A percentile compares a stretch with the other conserved stretches of the same genome.
These are phyloP conservation scores for Zygogramma bicolorata DNA, from an alignment of 2,888 invertebrate species.

Conservation along the genomic window DNA sequence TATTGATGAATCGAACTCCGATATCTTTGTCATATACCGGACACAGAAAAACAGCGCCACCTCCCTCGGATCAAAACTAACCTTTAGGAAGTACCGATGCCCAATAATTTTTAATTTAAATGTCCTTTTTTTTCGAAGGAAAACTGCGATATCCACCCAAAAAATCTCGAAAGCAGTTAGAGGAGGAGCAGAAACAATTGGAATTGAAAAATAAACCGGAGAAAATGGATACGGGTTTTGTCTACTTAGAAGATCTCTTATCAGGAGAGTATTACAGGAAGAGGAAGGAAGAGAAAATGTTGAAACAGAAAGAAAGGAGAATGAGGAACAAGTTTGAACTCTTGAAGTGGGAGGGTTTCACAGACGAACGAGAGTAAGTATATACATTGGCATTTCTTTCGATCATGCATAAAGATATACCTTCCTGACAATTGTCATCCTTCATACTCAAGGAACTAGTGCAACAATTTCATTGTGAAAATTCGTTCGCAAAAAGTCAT, in stretches of 20 bases:
- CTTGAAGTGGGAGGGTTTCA: conserved; percentile 52
- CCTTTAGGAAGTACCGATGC: no score
- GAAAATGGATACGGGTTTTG: conserved; percentile 64
- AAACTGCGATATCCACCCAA: conserved; percentile 73
- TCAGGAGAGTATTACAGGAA: conserved; percentile 70
- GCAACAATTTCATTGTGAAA: no score
- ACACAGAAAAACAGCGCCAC: no score
- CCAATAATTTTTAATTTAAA: background rate
- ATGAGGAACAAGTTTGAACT: conserved; percentile 62
- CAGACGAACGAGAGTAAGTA: conserved; percentile 17
- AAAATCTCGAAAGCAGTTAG: conserved; percentile 63
- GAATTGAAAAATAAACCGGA: conserved; percentile 57
- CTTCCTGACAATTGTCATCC: no score
- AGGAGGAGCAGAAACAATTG: conserved; percentile 63
- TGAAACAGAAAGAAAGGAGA: conserved; percentile 53
- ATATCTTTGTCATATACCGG: no score
- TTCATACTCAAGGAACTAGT: no score
- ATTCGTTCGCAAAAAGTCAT: no score
- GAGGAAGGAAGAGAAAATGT: conserved; percentile 55
- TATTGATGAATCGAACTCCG: no score
- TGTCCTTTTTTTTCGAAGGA: conserved; percentile 58
- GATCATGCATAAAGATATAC: no score
- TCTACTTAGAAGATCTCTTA: conserved; percentile 71
- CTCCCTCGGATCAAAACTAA: no score
- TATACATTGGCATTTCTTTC: no score